Conservation (phyloP, 2,888 invertebrate species). For the Platypus cylindrus region DNA sequence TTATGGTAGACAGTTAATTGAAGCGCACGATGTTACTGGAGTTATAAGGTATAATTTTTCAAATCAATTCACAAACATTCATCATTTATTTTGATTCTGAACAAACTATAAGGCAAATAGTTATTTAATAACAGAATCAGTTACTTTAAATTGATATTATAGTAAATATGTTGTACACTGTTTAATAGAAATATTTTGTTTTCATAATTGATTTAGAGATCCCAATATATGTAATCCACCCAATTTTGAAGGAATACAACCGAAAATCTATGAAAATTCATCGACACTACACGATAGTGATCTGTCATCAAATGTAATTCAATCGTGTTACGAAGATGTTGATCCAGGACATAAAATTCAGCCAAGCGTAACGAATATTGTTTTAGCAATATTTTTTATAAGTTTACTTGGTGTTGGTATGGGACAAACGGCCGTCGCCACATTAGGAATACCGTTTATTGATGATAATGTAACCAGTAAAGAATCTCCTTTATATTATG, state of each 20-base stretch:
- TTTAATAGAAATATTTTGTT: no score
- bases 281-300: slow-evolving; percentile 10
- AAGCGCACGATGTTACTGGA: slow-evolving; percentile 37
- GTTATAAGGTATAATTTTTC: slow-evolving; percentile 19
- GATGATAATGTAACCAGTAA: slow-evolving; percentile 88
- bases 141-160: no score
- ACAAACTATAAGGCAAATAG: no score
- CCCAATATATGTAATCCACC: slow-evolving; percentile 33
- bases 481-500: slow-evolving; percentile 85
- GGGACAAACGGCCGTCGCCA: slow-evolving; percentile 86
- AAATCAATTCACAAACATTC: no score
- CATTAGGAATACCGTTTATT: slow-evolving; percentile 85
- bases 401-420: slow-evolving; percentile 81
- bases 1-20: slow-evolving; percentile 62
- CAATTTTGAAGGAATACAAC: slow-evolving; percentile 8
- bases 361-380: slow-evolving; percentile 65
- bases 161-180: no score
- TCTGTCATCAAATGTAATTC: slow-evolving; percentile 19
- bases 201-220: slow-evolving; percentile 29
- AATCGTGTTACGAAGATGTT: slow-evolving; percentile 36
- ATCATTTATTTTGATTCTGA: no score
- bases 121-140: no score
- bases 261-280: slow-evolving; percentile 4
- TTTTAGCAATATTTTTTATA: slow-evolving; percentile 77
- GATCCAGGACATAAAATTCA: slow-evolving; percentile 54